Evolutionary conservation across 2,113 vertebrate species (phyloP).

Genomic region (Papio anubis): DNA sequence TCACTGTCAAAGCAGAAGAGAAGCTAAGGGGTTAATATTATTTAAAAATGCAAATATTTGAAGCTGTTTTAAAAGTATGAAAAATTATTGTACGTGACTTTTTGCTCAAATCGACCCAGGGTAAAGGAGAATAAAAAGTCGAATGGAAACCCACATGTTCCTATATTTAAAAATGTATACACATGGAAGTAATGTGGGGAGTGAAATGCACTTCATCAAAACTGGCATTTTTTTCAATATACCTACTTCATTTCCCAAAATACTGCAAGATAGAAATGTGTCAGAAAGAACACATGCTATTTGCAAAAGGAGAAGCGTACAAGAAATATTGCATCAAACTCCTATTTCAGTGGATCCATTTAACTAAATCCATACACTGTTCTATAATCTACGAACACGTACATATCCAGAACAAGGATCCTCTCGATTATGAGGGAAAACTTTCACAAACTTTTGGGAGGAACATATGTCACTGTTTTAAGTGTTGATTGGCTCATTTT

Average conservation of each 20-base stretch:
- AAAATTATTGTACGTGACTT: constrained; percentile 54
- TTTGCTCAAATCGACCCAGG: constrained; percentile 34
- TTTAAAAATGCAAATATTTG: constrained; percentile 61
- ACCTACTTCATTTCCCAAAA: constrained; percentile 11
- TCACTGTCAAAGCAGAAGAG: neutral
- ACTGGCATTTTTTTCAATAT: neutral
- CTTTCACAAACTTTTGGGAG: constrained; percentile 34
- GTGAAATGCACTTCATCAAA: neutral
- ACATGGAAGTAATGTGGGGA: neutral
- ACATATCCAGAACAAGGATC: neutral
- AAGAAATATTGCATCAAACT: neutral
- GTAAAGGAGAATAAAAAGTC: constrained; percentile 34
- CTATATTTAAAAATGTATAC: neutral
- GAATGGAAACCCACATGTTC: neutral
- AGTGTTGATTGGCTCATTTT: neutral
- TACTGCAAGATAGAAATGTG: neutral
- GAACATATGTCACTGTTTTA: neutral
- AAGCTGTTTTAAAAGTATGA: constrained; percentile 56
- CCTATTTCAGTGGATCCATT: neutral
- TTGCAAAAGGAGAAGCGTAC: constrained; percentile 2
- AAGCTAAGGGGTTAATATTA: constrained; percentile 48
- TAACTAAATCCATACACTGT: neutral
- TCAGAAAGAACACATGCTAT: neutral
- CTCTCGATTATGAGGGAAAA: neutral
- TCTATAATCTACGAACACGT: neutral